A percentile compares a stretch with the other conserved stretches of the same genome.
Evolutionary conservation across 1,140 invertebrate species (phyloP).

Genomic region (Trichogramma pretiosum): DNA sequence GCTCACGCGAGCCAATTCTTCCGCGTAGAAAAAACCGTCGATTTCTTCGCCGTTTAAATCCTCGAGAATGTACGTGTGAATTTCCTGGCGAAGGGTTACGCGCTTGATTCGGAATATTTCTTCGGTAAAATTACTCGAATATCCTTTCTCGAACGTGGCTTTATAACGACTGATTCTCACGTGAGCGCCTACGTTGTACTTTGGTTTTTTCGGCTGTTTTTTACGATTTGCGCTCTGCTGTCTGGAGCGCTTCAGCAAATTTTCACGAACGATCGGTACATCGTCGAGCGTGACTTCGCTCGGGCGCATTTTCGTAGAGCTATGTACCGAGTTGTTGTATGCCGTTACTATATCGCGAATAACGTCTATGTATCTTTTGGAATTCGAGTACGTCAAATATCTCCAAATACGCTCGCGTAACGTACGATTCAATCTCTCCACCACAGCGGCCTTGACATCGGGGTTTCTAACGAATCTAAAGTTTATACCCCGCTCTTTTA

Average conservation of each 20-base stretch:
- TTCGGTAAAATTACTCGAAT: slow-evolving; percentile 4
- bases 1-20: neutral
- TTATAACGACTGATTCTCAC: slow-evolving; percentile 2
- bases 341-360: slow-evolving; percentile 15
- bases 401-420: slow-evolving; percentile 21
- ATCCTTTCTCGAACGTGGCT: slow-evolving; percentile 14
- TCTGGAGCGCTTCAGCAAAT: slow-evolving; percentile 6
- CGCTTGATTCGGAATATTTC: neutral
- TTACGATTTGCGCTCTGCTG: neutral
- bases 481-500: slow-evolving; percentile 15
- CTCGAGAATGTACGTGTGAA: neutral
- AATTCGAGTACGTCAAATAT: slow-evolving; percentile 17
- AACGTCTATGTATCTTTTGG: slow-evolving; percentile 19
- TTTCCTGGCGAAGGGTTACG: neutral
- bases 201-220: too few relatives aligned
- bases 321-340: slow-evolving; percentile 18
- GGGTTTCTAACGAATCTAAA: slow-evolving; percentile 18
- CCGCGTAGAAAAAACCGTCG: slow-evolving; percentile 1
- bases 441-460: slow-evolving; percentile 20
- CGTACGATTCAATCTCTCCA: slow-evolving; percentile 21
- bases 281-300: slow-evolving; percentile 6
- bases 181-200: neutral
- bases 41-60: neutral
- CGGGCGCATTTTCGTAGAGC: slow-evolving; percentile 10
- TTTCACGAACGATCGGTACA: slow-evolving; percentile 8